Base-by-base conservation (phyloP, 2,113 vertebrate genomes). In the Apodemus sylvaticus region DNA sequence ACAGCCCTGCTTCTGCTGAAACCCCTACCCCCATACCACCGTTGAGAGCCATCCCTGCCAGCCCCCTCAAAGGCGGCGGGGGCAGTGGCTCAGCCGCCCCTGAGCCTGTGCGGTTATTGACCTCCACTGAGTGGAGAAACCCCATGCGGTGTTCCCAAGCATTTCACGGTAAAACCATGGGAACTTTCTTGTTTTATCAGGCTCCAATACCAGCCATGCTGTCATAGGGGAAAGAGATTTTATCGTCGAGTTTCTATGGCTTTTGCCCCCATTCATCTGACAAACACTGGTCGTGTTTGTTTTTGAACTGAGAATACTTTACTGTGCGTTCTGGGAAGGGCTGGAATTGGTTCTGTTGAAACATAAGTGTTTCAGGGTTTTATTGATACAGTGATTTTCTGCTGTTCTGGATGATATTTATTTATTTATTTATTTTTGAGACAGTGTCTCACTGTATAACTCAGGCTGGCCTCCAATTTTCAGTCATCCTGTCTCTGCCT, bases 211-310 rank as follows among this genome's bases (percentile, higher is more conserved):
- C 48, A 87, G 95, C 86, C 78, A 6, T 92, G 51, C 81, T 89
- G 13, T 97, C 71, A 45, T 14, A 51, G 66, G 93, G 76, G 76
- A 66, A 93, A 51, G 86, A 7, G 98, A 98, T 98, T 89, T 86
- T 97, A 97, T 98, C 97, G 0, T 51, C 1, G 14, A 91, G 97
- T 97, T 97, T 97, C 96, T 96, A 58, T 97, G 94, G 68, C 97
- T 97, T 98, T 97, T 97, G 96, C 95, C 91, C 95, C 91, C 68
- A 55, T 96, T 97, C 89, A 29, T 86, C 95, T 91, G 90, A 95
- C 96, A 98, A 98, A 98, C 94, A 97, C 58, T 94, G 86, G 89
- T 95, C 96, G 83, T 97, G 77, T 96, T 97, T 97, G 85, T 60
- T 94, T 97, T 96, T 86, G 13, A 94, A 76, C 93, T 88, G 86